These are phyloP conservation scores for Coregonus sp. DNA, from an alignment of 2,797 vertebrate species.

Conservation along the genomic window DNA sequence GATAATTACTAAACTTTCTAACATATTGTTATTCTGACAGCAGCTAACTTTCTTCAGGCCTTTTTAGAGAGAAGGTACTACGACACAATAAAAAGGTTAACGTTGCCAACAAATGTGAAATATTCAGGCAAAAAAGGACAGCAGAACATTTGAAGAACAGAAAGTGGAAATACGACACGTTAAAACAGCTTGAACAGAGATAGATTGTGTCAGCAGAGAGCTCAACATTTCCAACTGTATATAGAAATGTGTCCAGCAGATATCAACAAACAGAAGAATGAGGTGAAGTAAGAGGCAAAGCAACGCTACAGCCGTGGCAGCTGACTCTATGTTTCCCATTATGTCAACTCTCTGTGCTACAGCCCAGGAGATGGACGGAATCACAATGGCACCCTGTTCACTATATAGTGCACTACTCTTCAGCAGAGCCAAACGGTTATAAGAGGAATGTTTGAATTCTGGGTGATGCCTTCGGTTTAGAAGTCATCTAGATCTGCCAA, in stretches of 20 bases:
- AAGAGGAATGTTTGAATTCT: too few species aligned
- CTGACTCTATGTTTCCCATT: neutral
- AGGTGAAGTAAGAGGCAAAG: neutral
- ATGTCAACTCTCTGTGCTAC: neutral
- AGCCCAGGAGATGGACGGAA: neutral
- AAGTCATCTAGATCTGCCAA: too few species aligned
- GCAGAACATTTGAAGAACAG: neutral
- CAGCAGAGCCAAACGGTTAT: neutral
- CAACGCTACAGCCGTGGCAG: neutral
- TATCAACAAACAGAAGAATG: neutral
- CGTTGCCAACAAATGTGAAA: neutral
- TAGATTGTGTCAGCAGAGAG: neutral
- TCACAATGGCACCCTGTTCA: neutral
- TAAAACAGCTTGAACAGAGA: neutral
- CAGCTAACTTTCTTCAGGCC: neutral
- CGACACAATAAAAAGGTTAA: conserved; percentile 5
- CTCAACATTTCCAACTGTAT: neutral
- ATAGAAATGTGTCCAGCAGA: neutral
- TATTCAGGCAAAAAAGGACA: neutral
- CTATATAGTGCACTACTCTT: neutral
- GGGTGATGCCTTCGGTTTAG: too few species aligned
- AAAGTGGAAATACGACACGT: neutral
- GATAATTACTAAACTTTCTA: neutral
- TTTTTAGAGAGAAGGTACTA: neutral
- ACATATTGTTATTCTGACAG: too few species aligned